Base-by-base conservation (phyloP, 2,888 invertebrate species). In the Yponomeuta sedellus region DNA sequence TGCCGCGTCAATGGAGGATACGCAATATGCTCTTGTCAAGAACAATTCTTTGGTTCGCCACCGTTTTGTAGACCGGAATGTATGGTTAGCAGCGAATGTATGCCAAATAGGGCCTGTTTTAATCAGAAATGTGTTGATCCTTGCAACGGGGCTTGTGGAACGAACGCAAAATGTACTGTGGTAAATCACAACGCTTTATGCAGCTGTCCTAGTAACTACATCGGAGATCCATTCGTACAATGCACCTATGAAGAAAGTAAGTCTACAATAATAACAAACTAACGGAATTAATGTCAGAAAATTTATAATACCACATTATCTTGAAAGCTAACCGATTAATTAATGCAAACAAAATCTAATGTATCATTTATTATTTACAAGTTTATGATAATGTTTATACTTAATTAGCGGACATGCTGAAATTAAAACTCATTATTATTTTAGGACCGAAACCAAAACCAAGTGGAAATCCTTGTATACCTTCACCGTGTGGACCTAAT, bases 171-270 rank as follows among this genome's bases (percentile, higher is more conserved):
- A 71, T 97, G 97, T 79, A 94, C 94, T 73, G 96, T 96, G 19
- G 94, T 96, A 64, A 96, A 96, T 82, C 97, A 97, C 80, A 96
- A 96, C 81, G 96, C 97, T 58, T 93, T 96, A 70, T 97, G 97
- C 86, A 95, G 95, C 80, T 97, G 97, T 82, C 93, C 93, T 65
- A 88, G 92, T 70, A 95, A 94, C 72, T 94, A 93, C 80, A 92
- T 92, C 56, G 97, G 97, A 66, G 96, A 97, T 91, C 97, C 97
- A 68, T 96, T 97, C 78, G 90, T 94, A 67, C 93, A 94, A 75
- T 97, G 96, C 78, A 78, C 93, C 58, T 88, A 86, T 71, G 93
- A 94, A 92, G 92, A 93, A 84, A 92, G 95, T 95, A 93, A 94
- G 94, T 85, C 66, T 64, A 67, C 68, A 16, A 61, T 40, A 22